Base-by-base conservation (phyloP, 2,888 invertebrate genomes). In the Elmis aenea region DNA sequence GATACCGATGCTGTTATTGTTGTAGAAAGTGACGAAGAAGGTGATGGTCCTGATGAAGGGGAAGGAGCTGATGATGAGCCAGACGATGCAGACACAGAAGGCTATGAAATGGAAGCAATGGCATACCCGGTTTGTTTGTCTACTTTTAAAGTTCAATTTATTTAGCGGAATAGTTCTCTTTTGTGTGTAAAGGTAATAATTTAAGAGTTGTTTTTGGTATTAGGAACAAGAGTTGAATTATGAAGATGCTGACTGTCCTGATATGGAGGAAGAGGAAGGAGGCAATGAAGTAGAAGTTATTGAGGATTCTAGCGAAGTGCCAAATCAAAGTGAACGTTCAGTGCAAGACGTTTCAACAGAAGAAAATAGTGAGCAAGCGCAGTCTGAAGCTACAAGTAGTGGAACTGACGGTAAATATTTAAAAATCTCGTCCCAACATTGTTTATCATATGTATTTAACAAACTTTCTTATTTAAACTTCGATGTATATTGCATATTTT, bases 1-100 rank as follows among this genome's bases (percentile, higher is more conserved):
- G 86, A 87, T 48, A 59, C 58, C 33, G 66, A 63, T 29, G 63
- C 60, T 39, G 83, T 86, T 23, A 81, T 86, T 25, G 80, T 84
- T 3, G 83, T 85, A 0, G 86, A 85, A 59, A 85, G 85, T 1
- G 86, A 86, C 50, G 86, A 85, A 53, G 85, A 85, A 30, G 83
- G 81, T 50, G 55, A 62, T 5, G 65, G 64, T 31, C 66, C 67
- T 24, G 74, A 70, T 13, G 74, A 71, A 38, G 72, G 71, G 1
- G 72, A 72, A 42, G 71, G 69, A 15, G 78, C 74, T 41, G 67
- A 67, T 43, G 69, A 69, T 52, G 73, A 72, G 45, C 64, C 43
- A 46, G 67, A 59, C 58, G 75, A 69, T 47, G 75, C 70, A 30
- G 74, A 75, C 41, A 71, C 69, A 13, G 77, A 75, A 51, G 72